Evolutionary conservation across 1,140 invertebrate species (phyloP), one percentile per base, ranked within the genome.

Genomic region (Trichogramma pretiosum): DNA sequence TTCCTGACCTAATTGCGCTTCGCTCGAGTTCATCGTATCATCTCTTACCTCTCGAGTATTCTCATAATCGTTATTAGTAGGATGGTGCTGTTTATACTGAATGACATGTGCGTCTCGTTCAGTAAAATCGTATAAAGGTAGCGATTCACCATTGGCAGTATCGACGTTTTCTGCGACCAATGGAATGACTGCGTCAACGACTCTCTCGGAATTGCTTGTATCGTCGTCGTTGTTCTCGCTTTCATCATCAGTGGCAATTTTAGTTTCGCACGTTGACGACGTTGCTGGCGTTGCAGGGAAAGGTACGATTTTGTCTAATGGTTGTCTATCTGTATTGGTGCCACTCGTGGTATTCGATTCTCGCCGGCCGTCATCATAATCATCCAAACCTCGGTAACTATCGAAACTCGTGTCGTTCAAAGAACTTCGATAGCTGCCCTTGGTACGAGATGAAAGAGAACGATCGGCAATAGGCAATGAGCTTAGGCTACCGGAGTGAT

Each of bases 401-500:
- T 55, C 55, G 0, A 61, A 35, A 2, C 63, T 62, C 16, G 54
- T 50, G 43, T 70, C 65, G 22, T 69, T 68, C 8, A 66, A 44
- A 1, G 70, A 68, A 36, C 56, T 69, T 19, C 57, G 56, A 45
- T 61, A 64, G 28, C 57, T 63, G 41, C 54, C 54, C 41, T 56
- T 65, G 37, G 46, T 60, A 5, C 57, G 41, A 0, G 56, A 55
- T 26, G 56, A 58, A 22, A 47, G 48, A 2, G 33, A 40, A 4
- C 45, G 18, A 10, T 57, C 52, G 7, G 59, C 55, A 10, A 62
- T 37, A 21, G 65, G 54, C 26, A 70, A 34, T 14, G 60, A 67
- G 13, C 61, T 65, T 34, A 72, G 54, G 7, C 65, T 68, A 19
- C 58, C 65, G 1, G 64, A 71, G 10, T 63, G 33, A 32, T 38